Evolutionary conservation across 2,888 invertebrate genomes (phyloP).

Genomic region (Caradrina clavipalpis): DNA sequence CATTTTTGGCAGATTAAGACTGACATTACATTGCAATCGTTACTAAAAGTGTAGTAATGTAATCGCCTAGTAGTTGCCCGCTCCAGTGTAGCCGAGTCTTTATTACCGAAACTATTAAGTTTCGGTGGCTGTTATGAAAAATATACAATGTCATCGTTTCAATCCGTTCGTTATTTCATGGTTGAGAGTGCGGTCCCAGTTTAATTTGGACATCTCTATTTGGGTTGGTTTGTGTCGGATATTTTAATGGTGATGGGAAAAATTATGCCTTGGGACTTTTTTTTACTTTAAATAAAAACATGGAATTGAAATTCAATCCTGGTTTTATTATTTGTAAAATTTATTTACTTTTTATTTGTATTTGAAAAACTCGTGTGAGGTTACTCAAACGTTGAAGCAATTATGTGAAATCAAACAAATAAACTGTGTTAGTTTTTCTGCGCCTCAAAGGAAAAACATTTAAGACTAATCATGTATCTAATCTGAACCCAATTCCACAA

Average conservation of each 20-base stretch:
- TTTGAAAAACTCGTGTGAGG: too few relatives aligned
- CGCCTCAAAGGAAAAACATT: constrained; percentile 23
- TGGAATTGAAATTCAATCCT: neutral
- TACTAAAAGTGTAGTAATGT: neutral
- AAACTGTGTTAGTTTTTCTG: constrained; percentile 13
- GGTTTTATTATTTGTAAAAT: neutral
- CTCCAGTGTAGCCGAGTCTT: neutral
- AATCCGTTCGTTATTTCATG: constrained; percentile 88
- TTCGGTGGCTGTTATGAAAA: constrained; percentile 72
- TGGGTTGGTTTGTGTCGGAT: constrained; percentile 28
- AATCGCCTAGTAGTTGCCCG: neutral
- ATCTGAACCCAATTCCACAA: constrained; percentile 38
- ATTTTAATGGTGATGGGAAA: constrained; percentile 43
- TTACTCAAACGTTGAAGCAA: neutral
- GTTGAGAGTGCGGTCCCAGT: constrained; percentile 65
- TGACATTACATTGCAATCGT: too few relatives aligned
- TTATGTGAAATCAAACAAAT: constrained; percentile 15
- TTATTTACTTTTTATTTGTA: neutral
- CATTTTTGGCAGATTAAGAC: too few relatives aligned
- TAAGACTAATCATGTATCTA: constrained; percentile 32
- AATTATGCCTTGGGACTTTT: constrained; percentile 17
- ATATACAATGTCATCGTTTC: constrained; percentile 84
- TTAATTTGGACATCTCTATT: constrained; percentile 61
- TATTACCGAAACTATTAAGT: constrained; percentile 39
- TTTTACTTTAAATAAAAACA: constrained; percentile 21